These are phyloP conservation scores for Neodontobutis hainanensis DNA, from an alignment of 2,113 vertebrate genomes.

Conservation along the genomic window DNA sequence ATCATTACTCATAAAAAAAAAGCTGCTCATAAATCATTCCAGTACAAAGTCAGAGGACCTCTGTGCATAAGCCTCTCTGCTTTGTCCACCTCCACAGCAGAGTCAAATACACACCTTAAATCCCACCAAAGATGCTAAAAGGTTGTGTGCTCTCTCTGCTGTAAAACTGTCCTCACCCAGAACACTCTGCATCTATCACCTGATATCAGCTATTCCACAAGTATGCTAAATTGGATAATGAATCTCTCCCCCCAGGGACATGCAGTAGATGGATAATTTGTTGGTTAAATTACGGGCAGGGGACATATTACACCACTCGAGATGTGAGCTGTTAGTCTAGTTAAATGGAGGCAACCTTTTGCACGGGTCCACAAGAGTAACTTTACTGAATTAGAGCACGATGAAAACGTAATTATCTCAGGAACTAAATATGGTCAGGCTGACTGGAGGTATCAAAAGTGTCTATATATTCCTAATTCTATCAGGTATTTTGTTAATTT, in stretches of 20 bases:
- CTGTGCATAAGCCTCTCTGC: constrained; percentile 25
- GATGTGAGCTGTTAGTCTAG: constrained; percentile 28
- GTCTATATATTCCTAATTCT: background rate
- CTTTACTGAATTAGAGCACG: constrained; percentile 34
- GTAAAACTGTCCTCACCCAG: constrained; percentile 57
- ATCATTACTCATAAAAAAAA: constrained; percentile 64
- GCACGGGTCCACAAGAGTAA: constrained; percentile 28
- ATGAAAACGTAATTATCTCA: constrained; percentile 39
- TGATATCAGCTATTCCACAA: constrained; percentile 43
- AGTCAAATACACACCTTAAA: constrained; percentile 51
- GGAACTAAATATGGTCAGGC: constrained; percentile 19
- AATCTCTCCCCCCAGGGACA: constrained; percentile 58
- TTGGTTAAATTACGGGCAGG: constrained; percentile 56
- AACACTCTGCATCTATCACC: constrained; percentile 61
- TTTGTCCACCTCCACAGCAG: constrained; percentile 12
- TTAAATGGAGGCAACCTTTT: constrained; percentile 52
- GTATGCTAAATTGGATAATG: constrained; percentile 66
- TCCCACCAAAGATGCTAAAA: constrained; percentile 27
- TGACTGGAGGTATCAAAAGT: constrained; percentile 2
- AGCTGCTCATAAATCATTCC: constrained; percentile 55
- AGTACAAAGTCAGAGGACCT: constrained; percentile 28
- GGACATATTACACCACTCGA: constrained; percentile 49
- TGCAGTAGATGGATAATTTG: constrained; percentile 63
- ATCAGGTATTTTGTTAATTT: background rate
- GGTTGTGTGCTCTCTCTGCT: constrained; percentile 21